Conservation (phyloP, 2,113 vertebrate genomes). For the Strix uralensis region DNA sequence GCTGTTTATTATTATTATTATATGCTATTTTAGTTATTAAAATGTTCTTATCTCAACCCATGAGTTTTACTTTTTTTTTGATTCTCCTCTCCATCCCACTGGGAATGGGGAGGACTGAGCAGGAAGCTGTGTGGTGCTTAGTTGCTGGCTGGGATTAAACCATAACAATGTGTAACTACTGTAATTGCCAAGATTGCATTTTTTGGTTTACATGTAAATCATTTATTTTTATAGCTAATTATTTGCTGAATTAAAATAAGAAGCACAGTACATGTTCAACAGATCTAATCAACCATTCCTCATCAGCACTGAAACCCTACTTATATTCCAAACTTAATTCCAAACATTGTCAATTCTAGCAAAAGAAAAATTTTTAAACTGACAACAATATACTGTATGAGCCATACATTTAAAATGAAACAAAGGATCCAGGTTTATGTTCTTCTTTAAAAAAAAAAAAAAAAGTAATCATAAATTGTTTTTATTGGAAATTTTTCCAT, state of each 20-base stretch:
- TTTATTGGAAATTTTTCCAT: background rate
- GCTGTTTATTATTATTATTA: too few relatives aligned
- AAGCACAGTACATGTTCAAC: background rate
- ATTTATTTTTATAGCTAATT: background rate
- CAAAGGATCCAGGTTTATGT: background rate
- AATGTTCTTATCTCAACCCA: too few relatives aligned
- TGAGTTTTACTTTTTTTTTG: too few relatives aligned
- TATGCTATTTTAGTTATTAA: too few relatives aligned
- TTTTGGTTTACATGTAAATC: background rate
- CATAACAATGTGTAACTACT: background rate
- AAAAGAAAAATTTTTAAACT: background rate
- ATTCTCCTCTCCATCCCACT: too few relatives aligned
- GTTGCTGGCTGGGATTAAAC: too few relatives aligned
- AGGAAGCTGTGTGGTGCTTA: too few relatives aligned
- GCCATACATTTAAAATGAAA: background rate
- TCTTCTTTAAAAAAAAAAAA: background rate
- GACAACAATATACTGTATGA: background rate
- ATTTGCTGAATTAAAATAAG: background rate
- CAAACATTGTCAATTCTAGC: background rate
- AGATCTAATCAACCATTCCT: background rate
- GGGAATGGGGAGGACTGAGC: too few relatives aligned
- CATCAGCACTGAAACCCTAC: background rate
- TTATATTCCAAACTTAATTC: background rate
- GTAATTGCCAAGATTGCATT: background rate
- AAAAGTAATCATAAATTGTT: background rate